Evolutionary conservation across 2,888 invertebrate species (phyloP).

Genomic region (Erebia epiphron): DNA sequence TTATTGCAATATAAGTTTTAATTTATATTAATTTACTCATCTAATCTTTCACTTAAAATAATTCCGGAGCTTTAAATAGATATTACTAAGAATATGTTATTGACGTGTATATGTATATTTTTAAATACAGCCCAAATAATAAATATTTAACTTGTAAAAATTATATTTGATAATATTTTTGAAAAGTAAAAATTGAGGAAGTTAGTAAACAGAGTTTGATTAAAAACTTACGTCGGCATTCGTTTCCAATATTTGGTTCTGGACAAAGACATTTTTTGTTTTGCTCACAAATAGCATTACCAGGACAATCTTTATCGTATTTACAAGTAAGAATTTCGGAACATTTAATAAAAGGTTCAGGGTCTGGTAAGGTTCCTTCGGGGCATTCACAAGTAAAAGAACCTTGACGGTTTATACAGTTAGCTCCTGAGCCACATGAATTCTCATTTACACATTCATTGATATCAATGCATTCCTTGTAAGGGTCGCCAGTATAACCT

Average conservation of each 20-base stretch:
- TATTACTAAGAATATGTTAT: too few relatives aligned
- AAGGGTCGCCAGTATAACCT: slow-evolving; percentile 93
- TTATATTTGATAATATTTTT: neutral
- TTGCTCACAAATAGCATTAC: slow-evolving; percentile 92
- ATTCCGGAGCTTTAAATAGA: too few relatives aligned
- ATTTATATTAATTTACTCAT: too few relatives aligned
- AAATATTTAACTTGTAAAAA: neutral
- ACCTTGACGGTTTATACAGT: slow-evolving; percentile 90
- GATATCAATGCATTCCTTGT: slow-evolving; percentile 90
- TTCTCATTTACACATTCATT: slow-evolving; percentile 90
- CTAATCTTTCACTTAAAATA: too few relatives aligned
- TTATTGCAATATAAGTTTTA: too few relatives aligned
- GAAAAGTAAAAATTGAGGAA: neutral
- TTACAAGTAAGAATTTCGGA: slow-evolving; percentile 91
- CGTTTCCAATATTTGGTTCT: slow-evolving; percentile 95
- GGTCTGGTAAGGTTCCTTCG: slow-evolving; percentile 91
- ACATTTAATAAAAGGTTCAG: slow-evolving; percentile 91
- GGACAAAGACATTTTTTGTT: slow-evolving; percentile 93
- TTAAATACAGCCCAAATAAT: too few relatives aligned
- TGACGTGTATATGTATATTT: too few relatives aligned
- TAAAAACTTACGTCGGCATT: slow-evolving; percentile 91
- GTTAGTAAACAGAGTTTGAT: slow-evolving; percentile 10
- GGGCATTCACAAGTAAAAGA: slow-evolving; percentile 92
- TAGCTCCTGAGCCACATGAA: slow-evolving; percentile 91
- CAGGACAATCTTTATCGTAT: slow-evolving; percentile 91